Evolutionary conservation across 2,113 vertebrate genomes (phyloP), one percentile per base, ranked within the genome.

Genomic region (Cromileptes altivelis): DNA sequence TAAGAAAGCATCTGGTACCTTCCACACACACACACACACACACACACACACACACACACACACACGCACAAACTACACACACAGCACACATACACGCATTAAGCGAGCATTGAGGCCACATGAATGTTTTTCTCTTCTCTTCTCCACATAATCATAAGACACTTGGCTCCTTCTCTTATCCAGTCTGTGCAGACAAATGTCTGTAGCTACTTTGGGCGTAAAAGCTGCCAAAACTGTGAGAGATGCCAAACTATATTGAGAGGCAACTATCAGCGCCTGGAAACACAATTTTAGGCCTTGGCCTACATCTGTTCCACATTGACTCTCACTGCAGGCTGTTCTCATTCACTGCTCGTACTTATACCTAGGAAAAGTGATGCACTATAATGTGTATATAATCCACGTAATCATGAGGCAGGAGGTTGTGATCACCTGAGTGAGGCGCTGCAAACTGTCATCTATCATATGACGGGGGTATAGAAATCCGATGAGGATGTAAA

Each of bases 151-250:
- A 82, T 80, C 68, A 75, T 27, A 55, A 76, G 53, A 67, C 69
- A 63, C 77, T 90, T 85, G 80, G 88, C 76, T 79, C 21, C 18
- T 27, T 75, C 30, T 76, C 70, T 77, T 79, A 85, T 76, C 79
- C 86, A 71, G 88, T 19, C 79, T 79, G 79, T 85, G 82, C 82
- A 87, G 84, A 82, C 84, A 84, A 85, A 90, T 77, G 86, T 89
- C 61, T 88, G 75, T 19, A 75, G 78, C 73, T 76, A 85, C 84
- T 90, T 30, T 85, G 58, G 50, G 82, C 55, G 30, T 37, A 76
- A 70, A 68, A 79, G 60, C 86, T 84, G 82, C 82, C 86, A 81
- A 69, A 83, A 84, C 27, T 62, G 60, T 68, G 70, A 76, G 55
- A 81, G 81, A 79, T 25, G 77, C 78, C 86, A 82, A 88, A 77